Evolutionary conservation across 1,140 invertebrate species (phyloP), one percentile per base, ranked within the genome.

Genomic region (Drosophila guanche): DNA sequence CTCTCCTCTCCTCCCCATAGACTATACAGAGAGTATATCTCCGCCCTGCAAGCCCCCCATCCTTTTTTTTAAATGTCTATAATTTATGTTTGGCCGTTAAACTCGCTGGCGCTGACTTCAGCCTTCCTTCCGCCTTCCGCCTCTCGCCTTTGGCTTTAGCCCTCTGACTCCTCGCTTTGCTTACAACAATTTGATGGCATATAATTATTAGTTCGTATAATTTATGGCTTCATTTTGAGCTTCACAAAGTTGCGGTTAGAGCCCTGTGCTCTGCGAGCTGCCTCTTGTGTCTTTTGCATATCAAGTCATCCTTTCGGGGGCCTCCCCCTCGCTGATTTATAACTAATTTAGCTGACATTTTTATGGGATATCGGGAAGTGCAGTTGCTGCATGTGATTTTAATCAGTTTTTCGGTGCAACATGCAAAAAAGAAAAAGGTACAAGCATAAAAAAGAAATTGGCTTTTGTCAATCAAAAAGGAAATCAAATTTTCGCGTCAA

Each of bases 121-220:
- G 67, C 58, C 52, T 69, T 77, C 54, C 55, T 58, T 67, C 58
- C 54, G 27, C 14, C 58, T 69, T 48, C 51, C 46, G 10, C 51
- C 67, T 46, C 50, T 25, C 33, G 69, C 33, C 72, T 59, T 41
- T 45, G 7, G 37, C 47, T 41, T 59, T 59, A 16, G 56, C 50
- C 41, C 37, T 42, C 45, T 37, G 33, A 37, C 33, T 37, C 33
- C 33, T 37, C 33, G 12, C 59, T 47, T 68, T 73, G 81, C 77
- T 86, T 77, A 86, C 77, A 86, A 86, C 81, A 77, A 74, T 85
- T 85, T 85, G 81, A 85, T 77, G 81, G 81, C 81, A 86, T 81
- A 86, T 86, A 85, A 85, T 85, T 85, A 85, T 85, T 85, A 85
- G 81, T 81, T 86, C 81, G 81, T 85, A 85, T 86, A 86, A 85